A percentile compares a stretch with the other conserved stretches of the same genome.
Evolutionary conservation across 2,113 vertebrate genomes (phyloP).

Genomic region (Elephantulus edwardii): DNA sequence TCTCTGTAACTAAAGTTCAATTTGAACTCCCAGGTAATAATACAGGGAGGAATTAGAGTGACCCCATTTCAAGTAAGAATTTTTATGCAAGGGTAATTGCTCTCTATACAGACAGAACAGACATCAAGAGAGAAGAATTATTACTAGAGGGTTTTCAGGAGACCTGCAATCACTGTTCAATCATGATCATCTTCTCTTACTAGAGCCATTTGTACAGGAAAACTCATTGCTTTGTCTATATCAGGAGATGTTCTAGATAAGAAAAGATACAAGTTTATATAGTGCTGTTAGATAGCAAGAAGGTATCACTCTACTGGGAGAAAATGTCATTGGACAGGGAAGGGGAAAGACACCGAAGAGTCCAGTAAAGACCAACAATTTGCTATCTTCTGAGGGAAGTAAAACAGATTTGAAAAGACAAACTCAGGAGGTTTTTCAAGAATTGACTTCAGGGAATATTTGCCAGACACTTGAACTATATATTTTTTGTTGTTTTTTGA

Average conservation of each 20-base stretch:
- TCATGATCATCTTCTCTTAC: background rate
- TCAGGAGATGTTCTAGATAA: background rate
- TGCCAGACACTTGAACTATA: background rate
- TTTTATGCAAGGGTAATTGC: conserved; percentile 6
- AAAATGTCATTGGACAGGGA: background rate
- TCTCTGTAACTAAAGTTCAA: background rate
- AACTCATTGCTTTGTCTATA: background rate
- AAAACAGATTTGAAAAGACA: background rate
- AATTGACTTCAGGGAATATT: background rate
- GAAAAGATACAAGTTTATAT: background rate
- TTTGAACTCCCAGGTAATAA: background rate
- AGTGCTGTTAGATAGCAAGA: too few species aligned
- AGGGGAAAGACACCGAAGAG: background rate
- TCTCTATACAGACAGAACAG: background rate
- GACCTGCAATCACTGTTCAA: background rate
- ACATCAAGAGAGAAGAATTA: background rate
- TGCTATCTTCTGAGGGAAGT: background rate
- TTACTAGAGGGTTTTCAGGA: background rate
- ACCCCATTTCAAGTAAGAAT: background rate
- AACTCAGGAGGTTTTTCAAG: background rate
- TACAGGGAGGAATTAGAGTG: background rate
- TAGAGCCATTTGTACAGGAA: background rate
- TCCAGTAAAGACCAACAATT: background rate
- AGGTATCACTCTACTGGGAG: too few species aligned
- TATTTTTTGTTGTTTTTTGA: background rate